Evolutionary conservation across 2,888 invertebrate genomes (phyloP).

Genomic region (Synanthedon formicaeformis): DNA sequence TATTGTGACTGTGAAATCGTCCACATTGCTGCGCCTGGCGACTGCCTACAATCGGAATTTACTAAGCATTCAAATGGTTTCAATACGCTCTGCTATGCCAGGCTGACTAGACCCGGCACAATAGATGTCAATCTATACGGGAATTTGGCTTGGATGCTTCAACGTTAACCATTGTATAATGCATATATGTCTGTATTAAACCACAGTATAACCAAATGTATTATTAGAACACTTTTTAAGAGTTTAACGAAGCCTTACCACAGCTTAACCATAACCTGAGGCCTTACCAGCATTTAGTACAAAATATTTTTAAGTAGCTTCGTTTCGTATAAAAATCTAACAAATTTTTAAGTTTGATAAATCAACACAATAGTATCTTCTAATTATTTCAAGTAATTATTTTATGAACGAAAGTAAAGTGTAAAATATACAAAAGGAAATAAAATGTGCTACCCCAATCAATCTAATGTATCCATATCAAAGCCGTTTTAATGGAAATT

Average conservation of each 20-base stretch:
- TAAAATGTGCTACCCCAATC: background rate
- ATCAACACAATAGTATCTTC: too few species aligned
- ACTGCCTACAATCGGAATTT: conserved; percentile 39
- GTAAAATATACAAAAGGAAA: too few species aligned
- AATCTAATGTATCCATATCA: background rate
- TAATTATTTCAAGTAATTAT: too few species aligned
- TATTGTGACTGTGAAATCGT: background rate
- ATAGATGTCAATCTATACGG: conserved; percentile 55
- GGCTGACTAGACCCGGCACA: conserved; percentile 40
- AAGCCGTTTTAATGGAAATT: background rate
- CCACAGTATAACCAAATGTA: too few species aligned
- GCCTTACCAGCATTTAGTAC: too few species aligned
- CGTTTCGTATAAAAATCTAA: too few species aligned
- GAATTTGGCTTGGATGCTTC: conserved; percentile 51
- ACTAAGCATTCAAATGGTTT: conserved; percentile 53
- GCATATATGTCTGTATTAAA: background rate
- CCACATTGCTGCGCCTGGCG: background rate
- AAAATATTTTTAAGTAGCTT: too few species aligned
- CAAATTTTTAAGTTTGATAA: too few species aligned
- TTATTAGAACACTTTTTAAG: too few species aligned
- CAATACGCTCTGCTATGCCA: conserved; percentile 41
- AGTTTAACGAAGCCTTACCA: too few species aligned
- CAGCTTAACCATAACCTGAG: too few species aligned
- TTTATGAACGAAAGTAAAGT: too few species aligned
- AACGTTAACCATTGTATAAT: conserved; percentile 10